These are phyloP conservation scores for Dynastes tityus DNA, from an alignment of 2,888 invertebrate genomes.

Conservation along the genomic window DNA sequence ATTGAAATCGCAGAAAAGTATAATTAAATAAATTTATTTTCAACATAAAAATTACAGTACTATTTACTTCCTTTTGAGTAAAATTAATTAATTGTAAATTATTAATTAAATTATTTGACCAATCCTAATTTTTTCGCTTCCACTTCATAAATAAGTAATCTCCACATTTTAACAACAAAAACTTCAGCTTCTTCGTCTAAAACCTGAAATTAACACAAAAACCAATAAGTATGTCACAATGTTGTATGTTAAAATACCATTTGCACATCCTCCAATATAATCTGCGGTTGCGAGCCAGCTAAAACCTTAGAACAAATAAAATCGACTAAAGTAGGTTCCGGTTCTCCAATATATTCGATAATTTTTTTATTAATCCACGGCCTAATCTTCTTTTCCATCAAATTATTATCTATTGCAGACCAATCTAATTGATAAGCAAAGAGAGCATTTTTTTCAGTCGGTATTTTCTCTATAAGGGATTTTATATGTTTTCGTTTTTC, in stretches of 20 bases:
- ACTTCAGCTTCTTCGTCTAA: constrained; percentile 99
- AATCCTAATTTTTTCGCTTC: constrained; percentile 97
- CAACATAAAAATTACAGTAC: constrained; percentile 52
- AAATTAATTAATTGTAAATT: constrained; percentile 35
- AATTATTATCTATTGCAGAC: constrained; percentile 80
- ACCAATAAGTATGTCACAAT: background rate
- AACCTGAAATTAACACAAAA: constrained; percentile 76
- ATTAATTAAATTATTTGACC: constrained; percentile 75
- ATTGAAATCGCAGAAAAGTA: constrained; percentile 13
- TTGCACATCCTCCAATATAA: constrained; percentile 97
- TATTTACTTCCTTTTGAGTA: constrained; percentile 43
- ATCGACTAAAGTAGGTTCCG: constrained; percentile 98
- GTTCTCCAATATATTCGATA: constrained; percentile 99
- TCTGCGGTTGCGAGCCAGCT: constrained; percentile 93
- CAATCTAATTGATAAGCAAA: constrained; percentile 97
- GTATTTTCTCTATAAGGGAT: constrained; percentile 97
- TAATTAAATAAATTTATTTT: constrained; percentile 53
- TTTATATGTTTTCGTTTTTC: constrained; percentile 98
- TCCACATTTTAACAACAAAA: constrained; percentile 99
- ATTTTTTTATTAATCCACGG: constrained; percentile 99
- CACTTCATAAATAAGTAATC: constrained; percentile 98
- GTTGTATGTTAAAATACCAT: constrained; percentile 80
- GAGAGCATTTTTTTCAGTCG: constrained; percentile 96
- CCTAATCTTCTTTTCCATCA: constrained; percentile 96
- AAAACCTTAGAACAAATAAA: constrained; percentile 99